Evolutionary conservation across 2,113 vertebrate genomes (phyloP).

Genomic region (Pungitius pungitius): DNA sequence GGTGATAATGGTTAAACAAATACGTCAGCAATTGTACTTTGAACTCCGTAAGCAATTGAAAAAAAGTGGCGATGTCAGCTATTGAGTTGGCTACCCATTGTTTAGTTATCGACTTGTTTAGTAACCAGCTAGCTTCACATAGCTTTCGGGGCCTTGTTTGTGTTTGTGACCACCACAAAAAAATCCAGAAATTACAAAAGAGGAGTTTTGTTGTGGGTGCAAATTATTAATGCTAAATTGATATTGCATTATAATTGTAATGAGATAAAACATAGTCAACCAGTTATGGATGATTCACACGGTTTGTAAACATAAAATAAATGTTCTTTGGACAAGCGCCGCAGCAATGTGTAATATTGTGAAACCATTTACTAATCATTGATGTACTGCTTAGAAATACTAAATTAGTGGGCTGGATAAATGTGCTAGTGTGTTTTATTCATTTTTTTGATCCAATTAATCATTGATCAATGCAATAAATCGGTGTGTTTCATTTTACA

Average conservation of each 20-base stretch:
- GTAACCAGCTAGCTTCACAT: not conserved
- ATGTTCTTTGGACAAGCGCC: not conserved
- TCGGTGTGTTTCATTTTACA: slow-evolving; percentile 58
- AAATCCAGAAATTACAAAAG: not conserved
- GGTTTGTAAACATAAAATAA: not conserved
- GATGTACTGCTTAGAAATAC: not conserved
- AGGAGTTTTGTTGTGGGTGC: not conserved
- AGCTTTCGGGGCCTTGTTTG: not conserved
- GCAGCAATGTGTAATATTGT: not conserved
- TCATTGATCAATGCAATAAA: slow-evolving; percentile 4
- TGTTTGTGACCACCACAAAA: not conserved
- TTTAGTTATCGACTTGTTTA: not conserved
- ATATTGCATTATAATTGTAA: not conserved
- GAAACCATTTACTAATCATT: not conserved
- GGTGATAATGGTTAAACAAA: not conserved
- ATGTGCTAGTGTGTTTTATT: not conserved
- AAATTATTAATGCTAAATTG: not conserved
- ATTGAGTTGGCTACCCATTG: not conserved
- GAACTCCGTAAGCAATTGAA: not conserved
- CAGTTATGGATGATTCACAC: not conserved
- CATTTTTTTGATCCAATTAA: not conserved
- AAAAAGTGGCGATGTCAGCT: not conserved
- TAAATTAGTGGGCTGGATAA: not conserved
- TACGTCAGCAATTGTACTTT: not conserved
- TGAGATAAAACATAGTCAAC: not conserved